Evolutionary conservation across 1,140 invertebrate genomes (phyloP).

Genomic region (Argopecten irradians): DNA sequence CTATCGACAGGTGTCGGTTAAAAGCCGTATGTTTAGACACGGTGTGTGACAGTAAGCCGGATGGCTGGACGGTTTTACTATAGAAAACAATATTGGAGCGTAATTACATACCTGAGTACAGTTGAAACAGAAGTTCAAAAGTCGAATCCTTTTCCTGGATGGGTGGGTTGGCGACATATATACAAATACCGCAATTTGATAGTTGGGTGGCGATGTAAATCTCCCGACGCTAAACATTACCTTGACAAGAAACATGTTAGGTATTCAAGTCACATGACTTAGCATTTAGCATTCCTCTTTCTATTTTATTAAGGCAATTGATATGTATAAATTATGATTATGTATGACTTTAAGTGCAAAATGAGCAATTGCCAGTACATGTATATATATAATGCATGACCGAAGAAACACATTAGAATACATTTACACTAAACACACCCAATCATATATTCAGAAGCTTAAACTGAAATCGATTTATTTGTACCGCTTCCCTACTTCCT

Average conservation of each 20-base stretch:
- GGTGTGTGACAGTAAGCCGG: slow-evolving; percentile 19
- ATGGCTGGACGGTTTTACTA: slow-evolving; percentile 15
- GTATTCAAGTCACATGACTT: slow-evolving; percentile 17
- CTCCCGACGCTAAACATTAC: background rate
- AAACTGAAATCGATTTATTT: background rate
- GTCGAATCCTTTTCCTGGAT: slow-evolving; percentile 8
- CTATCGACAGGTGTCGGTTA: background rate
- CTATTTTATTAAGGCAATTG: background rate
- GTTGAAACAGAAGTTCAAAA: slow-evolving; percentile 22
- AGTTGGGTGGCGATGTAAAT: slow-evolving; percentile 7
- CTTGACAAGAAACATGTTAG: background rate
- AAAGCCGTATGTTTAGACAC: slow-evolving; percentile 7
- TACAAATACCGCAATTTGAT: slow-evolving; percentile 22
- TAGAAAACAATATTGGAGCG: background rate
- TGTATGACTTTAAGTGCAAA: background rate
- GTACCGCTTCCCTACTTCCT: background rate
- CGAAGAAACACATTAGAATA: background rate
- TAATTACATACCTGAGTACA: slow-evolving; percentile 14
- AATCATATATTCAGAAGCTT: background rate
- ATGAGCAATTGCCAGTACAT: background rate
- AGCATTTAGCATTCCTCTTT: background rate
- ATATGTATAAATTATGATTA: background rate
- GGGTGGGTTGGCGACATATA: slow-evolving; percentile 20
- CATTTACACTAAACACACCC: background rate
- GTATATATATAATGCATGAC: background rate